These are phyloP conservation scores for Notarius lentiginosus DNA, from an alignment of 2,113 vertebrate genomes.

Conservation along the genomic window DNA sequence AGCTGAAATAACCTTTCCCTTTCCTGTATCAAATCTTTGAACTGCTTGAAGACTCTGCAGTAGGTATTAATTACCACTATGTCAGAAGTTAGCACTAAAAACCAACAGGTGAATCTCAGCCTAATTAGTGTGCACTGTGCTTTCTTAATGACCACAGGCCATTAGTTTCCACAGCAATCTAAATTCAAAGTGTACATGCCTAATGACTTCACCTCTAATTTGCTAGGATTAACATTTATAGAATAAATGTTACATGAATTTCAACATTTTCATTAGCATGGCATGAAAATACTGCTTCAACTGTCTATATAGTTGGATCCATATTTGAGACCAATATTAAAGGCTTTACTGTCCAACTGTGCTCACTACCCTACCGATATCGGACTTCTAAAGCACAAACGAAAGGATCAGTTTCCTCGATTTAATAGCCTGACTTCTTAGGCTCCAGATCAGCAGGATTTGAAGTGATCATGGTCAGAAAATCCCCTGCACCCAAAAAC, in stretches of 20 bases:
- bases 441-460: slow-evolving; percentile 34
- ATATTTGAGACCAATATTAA: slow-evolving; percentile 8
- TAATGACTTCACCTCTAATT: slow-evolving; percentile 8
- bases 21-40: slow-evolving; percentile 5
- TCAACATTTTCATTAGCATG: neutral
- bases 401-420: neutral
- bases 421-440: slow-evolving; percentile 7
- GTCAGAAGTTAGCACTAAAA: slow-evolving; percentile 4
- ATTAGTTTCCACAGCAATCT: neutral
- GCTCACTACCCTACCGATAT: neutral
- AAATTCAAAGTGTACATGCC: neutral
- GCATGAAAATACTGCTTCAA: neutral
- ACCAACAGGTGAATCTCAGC: slow-evolving; percentile 19
- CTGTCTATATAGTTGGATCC: neutral
- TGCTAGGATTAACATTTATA: neutral
- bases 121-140: slow-evolving; percentile 11
- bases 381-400: neutral
- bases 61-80: slow-evolving; percentile 12
- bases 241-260: too few relatives aligned
- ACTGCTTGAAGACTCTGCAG: neutral
- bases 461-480: slow-evolving; percentile 16
- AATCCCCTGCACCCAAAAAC: neutral
- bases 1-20: slow-evolving; percentile 8
- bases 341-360: neutral
- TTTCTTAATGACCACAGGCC: slow-evolving; percentile 7